A percentile compares a stretch with the other conserved stretches of the same genome.
Evolutionary conservation across 2,888 invertebrate genomes (phyloP).

Genomic region (Torymus tubicola): DNA sequence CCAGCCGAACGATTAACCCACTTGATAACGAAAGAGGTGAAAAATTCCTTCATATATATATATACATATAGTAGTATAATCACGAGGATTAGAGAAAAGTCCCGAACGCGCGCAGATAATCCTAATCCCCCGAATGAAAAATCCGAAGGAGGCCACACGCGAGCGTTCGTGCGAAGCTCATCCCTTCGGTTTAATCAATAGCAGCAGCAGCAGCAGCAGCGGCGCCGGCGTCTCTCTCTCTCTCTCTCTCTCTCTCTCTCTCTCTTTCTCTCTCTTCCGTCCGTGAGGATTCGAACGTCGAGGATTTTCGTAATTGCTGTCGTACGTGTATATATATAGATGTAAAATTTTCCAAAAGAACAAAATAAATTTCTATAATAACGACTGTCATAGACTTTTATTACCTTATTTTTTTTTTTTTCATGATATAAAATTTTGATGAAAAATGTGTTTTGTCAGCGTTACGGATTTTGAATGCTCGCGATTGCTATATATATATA

Average conservation of each 20-base stretch:
- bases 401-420: too few species aligned
- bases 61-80: neutral
- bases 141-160: conserved; percentile 16
- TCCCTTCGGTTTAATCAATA: neutral
- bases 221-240: neutral
- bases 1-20: conserved; percentile 28
- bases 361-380: neutral
- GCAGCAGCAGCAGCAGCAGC: too few species aligned
- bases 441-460: too few species aligned
- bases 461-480: too few species aligned
- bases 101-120: conserved; percentile 28
- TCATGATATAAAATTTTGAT: too few species aligned
- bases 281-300: neutral
- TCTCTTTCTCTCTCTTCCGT: conserved; percentile 15
- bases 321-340: neutral
- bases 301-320: conserved; percentile 8
- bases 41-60: neutral
- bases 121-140: conserved; percentile 42
- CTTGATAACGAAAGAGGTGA: conserved; percentile 3
- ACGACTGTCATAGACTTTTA: too few species aligned
- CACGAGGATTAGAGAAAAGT: neutral
- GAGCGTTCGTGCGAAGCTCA: conserved; percentile 23
- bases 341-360: neutral
- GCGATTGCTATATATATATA: too few species aligned
- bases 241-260: conserved; percentile 14